Conservation (phyloP, 2,113 vertebrate species). For the Dicerorhinus sumatrensis region DNA sequence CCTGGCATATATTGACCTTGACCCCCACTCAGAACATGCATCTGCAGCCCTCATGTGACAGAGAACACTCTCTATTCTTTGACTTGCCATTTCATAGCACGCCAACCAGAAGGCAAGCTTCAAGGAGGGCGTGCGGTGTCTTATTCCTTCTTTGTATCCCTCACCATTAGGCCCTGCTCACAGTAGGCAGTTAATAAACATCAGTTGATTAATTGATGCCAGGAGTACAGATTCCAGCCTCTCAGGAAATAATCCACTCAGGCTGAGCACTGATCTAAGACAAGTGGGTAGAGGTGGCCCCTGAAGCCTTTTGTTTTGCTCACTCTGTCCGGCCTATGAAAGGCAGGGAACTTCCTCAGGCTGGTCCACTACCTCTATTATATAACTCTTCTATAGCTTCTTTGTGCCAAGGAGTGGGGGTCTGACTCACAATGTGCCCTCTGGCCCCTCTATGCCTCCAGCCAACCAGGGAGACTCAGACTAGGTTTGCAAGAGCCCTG, state of each 20-base stretch:
- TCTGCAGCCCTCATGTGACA: background rate
- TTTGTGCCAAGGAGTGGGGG: background rate
- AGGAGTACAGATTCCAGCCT: conserved; percentile 8
- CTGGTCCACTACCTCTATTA: background rate
- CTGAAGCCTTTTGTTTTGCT: background rate
- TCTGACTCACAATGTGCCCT: background rate
- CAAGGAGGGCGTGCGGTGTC: background rate
- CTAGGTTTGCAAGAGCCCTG: background rate
- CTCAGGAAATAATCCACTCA: background rate
- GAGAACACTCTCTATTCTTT: background rate
- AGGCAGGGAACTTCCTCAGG: background rate
- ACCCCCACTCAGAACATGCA: background rate
- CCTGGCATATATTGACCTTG: background rate
- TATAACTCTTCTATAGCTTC: background rate
- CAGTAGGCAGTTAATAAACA: background rate
- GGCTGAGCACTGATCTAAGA: background rate
- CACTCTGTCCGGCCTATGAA: background rate
- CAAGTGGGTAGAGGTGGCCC: background rate
- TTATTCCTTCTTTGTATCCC: background rate
- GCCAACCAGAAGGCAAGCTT: background rate
- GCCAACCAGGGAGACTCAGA: background rate
- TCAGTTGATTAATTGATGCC: background rate
- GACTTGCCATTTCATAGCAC: background rate
- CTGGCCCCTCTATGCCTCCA: background rate
- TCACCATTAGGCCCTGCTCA: background rate